Conservation (phyloP, 2,888 invertebrate species). For the Scaptomyza polygonia region DNA sequence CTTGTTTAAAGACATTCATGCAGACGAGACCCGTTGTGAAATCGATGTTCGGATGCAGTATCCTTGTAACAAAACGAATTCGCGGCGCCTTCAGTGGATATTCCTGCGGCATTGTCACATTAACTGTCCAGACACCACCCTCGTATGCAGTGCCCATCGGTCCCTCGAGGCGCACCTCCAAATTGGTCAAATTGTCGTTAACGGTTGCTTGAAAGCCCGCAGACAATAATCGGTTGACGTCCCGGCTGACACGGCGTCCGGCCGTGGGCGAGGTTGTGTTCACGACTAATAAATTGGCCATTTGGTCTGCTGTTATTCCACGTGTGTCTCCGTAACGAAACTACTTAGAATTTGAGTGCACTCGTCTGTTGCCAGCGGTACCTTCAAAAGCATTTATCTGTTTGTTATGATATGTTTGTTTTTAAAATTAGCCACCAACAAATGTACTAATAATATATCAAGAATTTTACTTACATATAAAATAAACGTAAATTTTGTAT, state of each 20-base stretch:
- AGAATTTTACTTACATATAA: conserved; percentile 56
- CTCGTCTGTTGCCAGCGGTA: conserved; percentile 66
- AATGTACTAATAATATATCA: neutral
- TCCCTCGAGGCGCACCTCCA: conserved; percentile 60
- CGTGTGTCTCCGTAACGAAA: conserved; percentile 54
- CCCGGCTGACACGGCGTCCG: conserved; percentile 64
- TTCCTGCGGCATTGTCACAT: conserved; percentile 56
- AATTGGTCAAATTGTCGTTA: conserved; percentile 57
- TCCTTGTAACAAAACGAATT: conserved; percentile 62
- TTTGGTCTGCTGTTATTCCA: conserved; percentile 52
- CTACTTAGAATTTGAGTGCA: conserved; percentile 68
- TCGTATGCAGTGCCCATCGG: conserved; percentile 68
- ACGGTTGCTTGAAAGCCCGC: conserved; percentile 56
- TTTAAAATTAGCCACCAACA: neutral
- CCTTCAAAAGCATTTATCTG: conserved; percentile 65
- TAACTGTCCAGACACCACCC: conserved; percentile 66
- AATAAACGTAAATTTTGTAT: conserved; percentile 60
- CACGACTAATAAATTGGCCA: conserved; percentile 62
- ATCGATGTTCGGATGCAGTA: conserved; percentile 68
- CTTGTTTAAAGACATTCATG: conserved; percentile 71
- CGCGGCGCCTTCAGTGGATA: conserved; percentile 66
- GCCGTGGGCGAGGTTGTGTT: conserved; percentile 68
- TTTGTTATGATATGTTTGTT: neutral
- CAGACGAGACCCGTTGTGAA: conserved; percentile 64
- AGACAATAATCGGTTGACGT: conserved; percentile 59